Conservation (phyloP, 2,113 vertebrate genomes). For the Heteronetta atricapilla region DNA sequence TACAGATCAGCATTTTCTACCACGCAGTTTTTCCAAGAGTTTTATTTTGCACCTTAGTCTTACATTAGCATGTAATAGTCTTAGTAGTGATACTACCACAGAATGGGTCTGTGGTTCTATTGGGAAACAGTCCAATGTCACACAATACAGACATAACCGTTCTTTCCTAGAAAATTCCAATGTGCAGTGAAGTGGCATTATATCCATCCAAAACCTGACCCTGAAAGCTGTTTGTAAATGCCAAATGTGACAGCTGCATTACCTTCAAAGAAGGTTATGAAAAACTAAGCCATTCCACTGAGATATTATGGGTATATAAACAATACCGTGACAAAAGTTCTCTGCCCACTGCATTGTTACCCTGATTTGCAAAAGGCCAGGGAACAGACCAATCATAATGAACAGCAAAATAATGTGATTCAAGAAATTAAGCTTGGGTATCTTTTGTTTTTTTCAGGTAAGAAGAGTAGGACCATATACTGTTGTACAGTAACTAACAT, state of each 20-base stretch:
- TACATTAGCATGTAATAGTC: accelerated
- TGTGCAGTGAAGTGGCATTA: neutral
- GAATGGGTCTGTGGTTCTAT: neutral
- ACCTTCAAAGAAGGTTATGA: neutral
- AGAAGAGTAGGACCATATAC: neutral
- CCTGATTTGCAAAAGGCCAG: neutral
- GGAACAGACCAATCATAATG: neutral
- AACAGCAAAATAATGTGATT: neutral
- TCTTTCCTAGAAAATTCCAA: neutral
- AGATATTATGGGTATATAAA: neutral
- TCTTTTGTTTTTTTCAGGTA: neutral
- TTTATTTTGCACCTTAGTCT: neutral
- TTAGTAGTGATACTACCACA: neutral
- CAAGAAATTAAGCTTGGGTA: neutral
- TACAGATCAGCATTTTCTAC: neutral
- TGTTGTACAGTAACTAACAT: neutral
- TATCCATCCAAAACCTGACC: neutral
- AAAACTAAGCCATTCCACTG: neutral
- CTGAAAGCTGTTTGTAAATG: neutral
- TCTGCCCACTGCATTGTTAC: neutral
- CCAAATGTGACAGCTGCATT: neutral
- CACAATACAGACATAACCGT: neutral
- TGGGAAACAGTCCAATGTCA: neutral
- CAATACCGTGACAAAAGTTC: neutral
- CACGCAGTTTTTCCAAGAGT: neutral